These are phyloP conservation scores for Cyprinodon brontotheroides DNA, from an alignment of 2,113 vertebrate genomes.

Conservation along the genomic window DNA sequence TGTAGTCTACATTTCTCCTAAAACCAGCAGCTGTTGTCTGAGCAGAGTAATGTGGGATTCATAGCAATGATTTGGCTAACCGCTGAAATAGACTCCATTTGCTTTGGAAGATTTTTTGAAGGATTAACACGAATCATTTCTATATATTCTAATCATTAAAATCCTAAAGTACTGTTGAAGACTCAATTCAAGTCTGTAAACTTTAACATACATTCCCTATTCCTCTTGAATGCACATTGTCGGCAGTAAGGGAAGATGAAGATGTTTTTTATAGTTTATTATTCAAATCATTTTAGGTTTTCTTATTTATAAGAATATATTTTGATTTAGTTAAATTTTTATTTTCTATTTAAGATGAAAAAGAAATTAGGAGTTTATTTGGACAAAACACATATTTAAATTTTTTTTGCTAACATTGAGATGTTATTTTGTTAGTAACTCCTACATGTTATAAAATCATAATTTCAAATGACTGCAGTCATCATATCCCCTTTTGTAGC, in stretches of 20 bases:
- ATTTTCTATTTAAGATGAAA: background rate
- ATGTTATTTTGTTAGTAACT: conserved; percentile 51
- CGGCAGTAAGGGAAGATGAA: background rate
- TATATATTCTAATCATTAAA: conserved; percentile 15
- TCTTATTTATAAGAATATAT: background rate
- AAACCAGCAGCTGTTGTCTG: conserved; percentile 58
- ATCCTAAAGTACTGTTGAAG: conserved; percentile 1
- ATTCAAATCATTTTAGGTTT: background rate
- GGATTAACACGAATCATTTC: conserved; percentile 12
- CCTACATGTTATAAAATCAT: conserved; percentile 54
- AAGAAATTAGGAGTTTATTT: background rate
- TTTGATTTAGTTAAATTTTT: background rate
- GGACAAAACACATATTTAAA: conserved; percentile 8
- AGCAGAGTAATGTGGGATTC: conserved; percentile 61
- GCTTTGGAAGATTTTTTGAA: conserved; percentile 30
- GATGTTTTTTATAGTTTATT: no score
- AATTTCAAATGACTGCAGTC: conserved; percentile 54
- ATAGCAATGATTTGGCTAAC: conserved; percentile 52
- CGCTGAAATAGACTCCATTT: conserved; percentile 18
- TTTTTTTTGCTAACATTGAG: conserved; percentile 8
- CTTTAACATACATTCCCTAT: conserved; percentile 8
- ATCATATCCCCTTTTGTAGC: conserved; percentile 43
- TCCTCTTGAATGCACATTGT: conserved; percentile 6
- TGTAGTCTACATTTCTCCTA: conserved; percentile 58
- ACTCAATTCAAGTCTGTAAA: conserved; percentile 3